phyloP scores from a whole-genome alignment of 2,888 invertebrate genomes.

The Salpingus planirostris region DNA sequence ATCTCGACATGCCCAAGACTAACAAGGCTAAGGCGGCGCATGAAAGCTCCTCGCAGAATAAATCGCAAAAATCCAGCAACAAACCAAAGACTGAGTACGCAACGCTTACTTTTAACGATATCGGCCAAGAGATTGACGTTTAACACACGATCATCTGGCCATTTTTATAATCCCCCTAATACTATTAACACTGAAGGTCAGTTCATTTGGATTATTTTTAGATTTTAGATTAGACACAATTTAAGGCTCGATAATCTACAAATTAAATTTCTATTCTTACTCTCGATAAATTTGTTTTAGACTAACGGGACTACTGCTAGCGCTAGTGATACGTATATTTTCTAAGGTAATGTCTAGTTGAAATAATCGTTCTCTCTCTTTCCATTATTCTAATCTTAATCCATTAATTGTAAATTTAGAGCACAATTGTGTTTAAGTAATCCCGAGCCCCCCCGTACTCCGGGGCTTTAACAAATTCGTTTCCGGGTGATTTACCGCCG shows the following conservation, averaged over 20 bases:
- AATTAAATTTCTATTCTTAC: slow-evolving; percentile 18
- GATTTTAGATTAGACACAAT: too few relatives aligned
- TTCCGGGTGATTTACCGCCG: slow-evolving; percentile 1
- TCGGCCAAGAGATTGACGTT: slow-evolving; percentile 59
- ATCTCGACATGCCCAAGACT: slow-evolving; percentile 40
- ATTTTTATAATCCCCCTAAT: too few relatives aligned
- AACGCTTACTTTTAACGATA: slow-evolving; percentile 57
- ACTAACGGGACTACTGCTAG: slow-evolving; percentile 60
- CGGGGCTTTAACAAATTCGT: too few relatives aligned
- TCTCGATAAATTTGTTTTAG: slow-evolving; percentile 53
- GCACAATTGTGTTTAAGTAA: too few relatives aligned
- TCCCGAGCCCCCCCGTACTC: too few relatives aligned
- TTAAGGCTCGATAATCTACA: slow-evolving; percentile 28
- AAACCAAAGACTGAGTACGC: slow-evolving; percentile 52
- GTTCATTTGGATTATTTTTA: too few relatives aligned
- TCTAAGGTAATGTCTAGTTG: slow-evolving; percentile 46
- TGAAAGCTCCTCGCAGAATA: slow-evolving; percentile 19
- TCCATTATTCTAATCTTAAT: too few relatives aligned
- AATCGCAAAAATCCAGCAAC: slow-evolving; percentile 29
- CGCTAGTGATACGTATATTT: slow-evolving; percentile 81
- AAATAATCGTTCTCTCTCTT: too few relatives aligned
- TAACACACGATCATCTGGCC: too few relatives aligned
- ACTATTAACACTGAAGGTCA: too few relatives aligned
- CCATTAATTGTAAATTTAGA: slow-evolving; percentile 21
- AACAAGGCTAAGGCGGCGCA: slow-evolving; percentile 26